Evolutionary conservation across 2,113 vertebrate genomes (phyloP).

Genomic region (Cnemophilus loriae): DNA sequence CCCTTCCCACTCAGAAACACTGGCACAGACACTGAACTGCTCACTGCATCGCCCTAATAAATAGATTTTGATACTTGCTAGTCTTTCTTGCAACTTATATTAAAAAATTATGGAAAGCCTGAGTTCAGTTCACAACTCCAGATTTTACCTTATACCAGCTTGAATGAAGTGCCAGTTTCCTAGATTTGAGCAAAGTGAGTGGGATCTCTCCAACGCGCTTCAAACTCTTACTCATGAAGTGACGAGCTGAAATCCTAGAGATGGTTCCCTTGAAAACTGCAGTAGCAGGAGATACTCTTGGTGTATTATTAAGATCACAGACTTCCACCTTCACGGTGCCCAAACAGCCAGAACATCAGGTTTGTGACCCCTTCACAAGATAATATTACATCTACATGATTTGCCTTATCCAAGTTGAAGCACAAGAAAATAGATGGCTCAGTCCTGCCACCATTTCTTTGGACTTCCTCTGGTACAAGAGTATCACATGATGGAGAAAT

Average conservation of each 20-base stretch:
- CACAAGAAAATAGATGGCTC: background rate
- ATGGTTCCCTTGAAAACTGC: background rate
- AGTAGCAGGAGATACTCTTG: background rate
- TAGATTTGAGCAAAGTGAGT: background rate
- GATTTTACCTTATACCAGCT: background rate
- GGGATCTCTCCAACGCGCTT: background rate
- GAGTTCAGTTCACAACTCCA: background rate
- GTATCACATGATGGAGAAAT: background rate
- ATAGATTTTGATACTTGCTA: background rate
- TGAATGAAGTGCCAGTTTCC: background rate
- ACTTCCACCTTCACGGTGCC: background rate
- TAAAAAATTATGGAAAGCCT: background rate
- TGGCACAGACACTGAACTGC: background rate
- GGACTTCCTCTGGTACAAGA: background rate
- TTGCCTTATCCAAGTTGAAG: background rate
- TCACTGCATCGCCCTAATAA: background rate
- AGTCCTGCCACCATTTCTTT: background rate
- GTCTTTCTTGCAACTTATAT: background rate
- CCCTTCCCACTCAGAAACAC: background rate
- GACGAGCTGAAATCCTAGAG: background rate
- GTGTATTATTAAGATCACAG: background rate
- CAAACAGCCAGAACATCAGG: background rate
- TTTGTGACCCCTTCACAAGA: background rate
- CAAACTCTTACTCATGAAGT: background rate
- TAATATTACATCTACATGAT: background rate